A percentile compares a stretch with the other conserved stretches of the same genome.
phyloP scores from a whole-genome alignment of 2,797 vertebrate genomes.

The Premnoplex brunnescens region DNA sequence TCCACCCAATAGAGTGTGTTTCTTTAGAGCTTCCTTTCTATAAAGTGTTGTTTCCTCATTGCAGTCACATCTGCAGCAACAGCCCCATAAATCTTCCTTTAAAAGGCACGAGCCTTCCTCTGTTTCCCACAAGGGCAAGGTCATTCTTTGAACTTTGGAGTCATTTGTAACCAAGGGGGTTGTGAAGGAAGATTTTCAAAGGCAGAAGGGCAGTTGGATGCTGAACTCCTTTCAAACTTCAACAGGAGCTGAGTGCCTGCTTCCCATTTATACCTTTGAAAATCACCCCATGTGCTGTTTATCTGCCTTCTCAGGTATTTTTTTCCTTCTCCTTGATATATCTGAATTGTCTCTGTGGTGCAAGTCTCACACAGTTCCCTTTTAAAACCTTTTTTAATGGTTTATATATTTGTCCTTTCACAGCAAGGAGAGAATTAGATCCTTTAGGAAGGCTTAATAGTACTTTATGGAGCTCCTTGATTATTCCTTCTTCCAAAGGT shows the following conservation, averaged over 20 bases:
- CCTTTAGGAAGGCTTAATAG: not conserved
- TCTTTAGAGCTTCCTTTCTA: conserved; percentile 55
- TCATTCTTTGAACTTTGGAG: conserved; percentile 66
- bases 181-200: conserved; percentile 48
- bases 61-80: conserved; percentile 58
- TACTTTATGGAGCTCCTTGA: not conserved
- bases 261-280: conserved; percentile 55
- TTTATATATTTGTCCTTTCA: not conserved
- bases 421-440: not conserved
- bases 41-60: conserved; percentile 53
- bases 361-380: not conserved
- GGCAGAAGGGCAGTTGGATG: conserved; percentile 35
- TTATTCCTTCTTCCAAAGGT: not conserved
- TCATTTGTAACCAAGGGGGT: conserved; percentile 61
- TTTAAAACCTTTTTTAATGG: not conserved
- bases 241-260: conserved; percentile 1
- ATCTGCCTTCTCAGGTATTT: not conserved
- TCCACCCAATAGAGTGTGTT: conserved; percentile 36
- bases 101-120: conserved; percentile 67
- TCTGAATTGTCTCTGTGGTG: not conserved
- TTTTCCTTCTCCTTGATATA: not conserved
- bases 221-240: conserved; percentile 35
- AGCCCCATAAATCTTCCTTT: conserved; percentile 62
- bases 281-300: conserved; percentile 14
- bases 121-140: conserved; percentile 69